phyloP scores from a whole-genome alignment of 2,113 vertebrate genomes.

The Eudorcas thomsonii region DNA sequence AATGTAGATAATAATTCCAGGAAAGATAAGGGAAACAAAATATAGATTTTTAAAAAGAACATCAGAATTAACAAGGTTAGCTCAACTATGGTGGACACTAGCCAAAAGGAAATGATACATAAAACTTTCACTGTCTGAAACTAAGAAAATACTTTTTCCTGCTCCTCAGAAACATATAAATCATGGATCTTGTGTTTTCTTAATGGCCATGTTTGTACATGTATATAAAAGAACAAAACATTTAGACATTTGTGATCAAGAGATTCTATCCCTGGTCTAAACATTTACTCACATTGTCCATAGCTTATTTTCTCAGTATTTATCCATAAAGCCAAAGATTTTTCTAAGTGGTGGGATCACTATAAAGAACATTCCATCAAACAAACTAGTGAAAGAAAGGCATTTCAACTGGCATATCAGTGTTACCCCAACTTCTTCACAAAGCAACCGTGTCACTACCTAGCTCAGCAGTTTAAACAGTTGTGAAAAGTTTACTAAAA shows the following conservation, averaged over 20 bases:
- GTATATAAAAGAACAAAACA: conserved; percentile 6
- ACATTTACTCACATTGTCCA: background rate
- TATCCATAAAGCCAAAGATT: background rate
- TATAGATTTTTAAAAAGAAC: background rate
- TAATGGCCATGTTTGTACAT: background rate
- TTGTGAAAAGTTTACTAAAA: conserved; percentile 14
- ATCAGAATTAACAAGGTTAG: background rate
- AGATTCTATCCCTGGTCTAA: background rate
- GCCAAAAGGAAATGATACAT: conserved; percentile 55
- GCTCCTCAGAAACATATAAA: conserved; percentile 30
- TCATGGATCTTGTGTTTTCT: conserved; percentile 29
- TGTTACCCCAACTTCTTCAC: background rate
- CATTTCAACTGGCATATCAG: background rate
- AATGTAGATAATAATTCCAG: background rate
- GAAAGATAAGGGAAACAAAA: conserved; percentile 7
- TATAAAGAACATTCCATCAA: background rate
- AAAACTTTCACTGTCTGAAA: conserved; percentile 19
- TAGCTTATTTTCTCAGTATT: conserved; percentile 1
- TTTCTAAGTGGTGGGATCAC: background rate
- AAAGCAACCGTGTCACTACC: background rate
- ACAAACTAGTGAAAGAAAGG: background rate
- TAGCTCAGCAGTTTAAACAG: conserved; percentile 12
- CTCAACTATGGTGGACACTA: conserved; percentile 43
- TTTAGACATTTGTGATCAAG: background rate
- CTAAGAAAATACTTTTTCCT: conserved; percentile 39